These are phyloP conservation scores for Eubasilissa splendida DNA, from an alignment of 2,888 invertebrate genomes.

Conservation along the genomic window DNA sequence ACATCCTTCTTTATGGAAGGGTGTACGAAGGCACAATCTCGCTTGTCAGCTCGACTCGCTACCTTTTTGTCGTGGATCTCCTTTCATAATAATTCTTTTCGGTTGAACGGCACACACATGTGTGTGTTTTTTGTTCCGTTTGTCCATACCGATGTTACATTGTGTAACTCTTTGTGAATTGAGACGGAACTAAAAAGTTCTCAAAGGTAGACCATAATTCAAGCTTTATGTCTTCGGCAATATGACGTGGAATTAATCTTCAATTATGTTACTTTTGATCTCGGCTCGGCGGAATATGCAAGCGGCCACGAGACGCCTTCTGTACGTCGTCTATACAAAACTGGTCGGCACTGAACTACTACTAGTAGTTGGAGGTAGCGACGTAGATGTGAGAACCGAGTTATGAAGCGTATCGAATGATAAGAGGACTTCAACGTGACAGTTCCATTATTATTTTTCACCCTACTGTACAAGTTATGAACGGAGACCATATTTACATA, in stretches of 20 bases:
- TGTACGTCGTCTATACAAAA: conserved; percentile 37
- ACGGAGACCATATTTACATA: too few species aligned
- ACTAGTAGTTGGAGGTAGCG: not conserved
- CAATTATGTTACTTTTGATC: conserved; percentile 55
- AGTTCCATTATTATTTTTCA: not conserved
- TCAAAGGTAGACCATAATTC: conserved; percentile 55
- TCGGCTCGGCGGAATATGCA: conserved; percentile 36
- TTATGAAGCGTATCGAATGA: conserved; percentile 24
- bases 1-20: not conserved
- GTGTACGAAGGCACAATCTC: conserved; percentile 11
- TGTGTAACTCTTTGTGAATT: conserved; percentile 54
- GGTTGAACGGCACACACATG: conserved; percentile 52
- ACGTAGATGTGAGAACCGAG: not conserved
- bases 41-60: conserved; percentile 28
- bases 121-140: conserved; percentile 49
- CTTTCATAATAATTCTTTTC: conserved; percentile 56
- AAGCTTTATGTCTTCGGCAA: conserved; percentile 56
- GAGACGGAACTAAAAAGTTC: conserved; percentile 56
- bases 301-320: conserved; percentile 19
- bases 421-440: conserved; percentile 6
- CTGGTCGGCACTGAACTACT: not conserved
- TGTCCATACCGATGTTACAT: conserved; percentile 51
- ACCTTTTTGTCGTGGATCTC: conserved; percentile 50
- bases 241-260: conserved; percentile 58
- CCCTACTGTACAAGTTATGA: not conserved